These are phyloP conservation scores for Pemphredon lugubris DNA, from an alignment of 2,888 invertebrate genomes.

Conservation along the genomic window DNA sequence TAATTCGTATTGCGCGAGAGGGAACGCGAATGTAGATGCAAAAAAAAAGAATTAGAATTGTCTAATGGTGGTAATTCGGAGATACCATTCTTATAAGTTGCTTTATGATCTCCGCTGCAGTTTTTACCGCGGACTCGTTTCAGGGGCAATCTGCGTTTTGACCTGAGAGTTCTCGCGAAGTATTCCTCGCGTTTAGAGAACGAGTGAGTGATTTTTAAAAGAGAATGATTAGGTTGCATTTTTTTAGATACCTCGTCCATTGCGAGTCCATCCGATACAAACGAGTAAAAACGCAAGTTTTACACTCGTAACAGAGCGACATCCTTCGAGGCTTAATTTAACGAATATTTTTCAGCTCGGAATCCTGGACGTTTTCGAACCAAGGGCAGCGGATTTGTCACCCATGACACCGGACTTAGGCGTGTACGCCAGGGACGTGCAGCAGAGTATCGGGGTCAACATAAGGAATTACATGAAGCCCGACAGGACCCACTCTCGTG, in stretches of 20 bases:
- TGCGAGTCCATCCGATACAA: too few relatives aligned
- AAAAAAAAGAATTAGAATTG: constrained; percentile 16
- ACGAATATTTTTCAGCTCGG: too few relatives aligned
- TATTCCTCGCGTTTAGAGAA: too few relatives aligned
- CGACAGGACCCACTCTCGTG: constrained; percentile 78
- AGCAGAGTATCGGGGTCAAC: constrained; percentile 91
- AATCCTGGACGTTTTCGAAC: constrained; percentile 90
- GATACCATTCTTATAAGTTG: not conserved
- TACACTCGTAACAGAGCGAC: too few relatives aligned
- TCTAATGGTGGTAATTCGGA: constrained; percentile 38
- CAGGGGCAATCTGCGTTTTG: too few relatives aligned
- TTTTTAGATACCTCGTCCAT: too few relatives aligned
- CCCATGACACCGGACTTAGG: constrained; percentile 90
- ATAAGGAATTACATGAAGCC: constrained; percentile 89
- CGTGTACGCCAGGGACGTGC: constrained; percentile 91
- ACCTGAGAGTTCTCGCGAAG: too few relatives aligned
- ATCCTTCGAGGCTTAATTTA: too few relatives aligned
- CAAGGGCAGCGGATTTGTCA: constrained; percentile 89
- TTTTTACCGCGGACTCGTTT: not conserved
- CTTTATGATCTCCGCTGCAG: constrained; percentile 15
- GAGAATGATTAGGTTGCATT: too few relatives aligned
- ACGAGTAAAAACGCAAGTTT: too few relatives aligned
- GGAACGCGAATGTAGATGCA: not conserved
- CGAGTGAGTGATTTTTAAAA: too few relatives aligned
- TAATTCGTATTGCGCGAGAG: constrained; percentile 29